phyloP scores from a whole-genome alignment of 2,888 invertebrate species.

The Leptinotarsa rubiginosa region DNA sequence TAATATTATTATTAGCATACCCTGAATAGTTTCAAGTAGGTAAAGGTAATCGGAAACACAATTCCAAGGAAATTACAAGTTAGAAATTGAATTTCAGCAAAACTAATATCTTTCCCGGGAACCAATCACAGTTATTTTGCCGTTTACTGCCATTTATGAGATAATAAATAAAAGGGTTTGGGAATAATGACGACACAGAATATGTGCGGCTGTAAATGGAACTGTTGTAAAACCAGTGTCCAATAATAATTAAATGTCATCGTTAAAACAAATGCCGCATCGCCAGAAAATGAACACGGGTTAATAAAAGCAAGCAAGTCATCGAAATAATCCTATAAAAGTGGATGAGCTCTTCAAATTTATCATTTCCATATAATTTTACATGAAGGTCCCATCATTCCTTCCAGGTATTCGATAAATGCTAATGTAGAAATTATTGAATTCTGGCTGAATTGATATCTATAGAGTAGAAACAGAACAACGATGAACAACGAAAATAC shows the following conservation, averaged over 20 bases:
- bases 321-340: constrained; percentile 1
- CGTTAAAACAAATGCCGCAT: constrained; percentile 53
- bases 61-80: background rate
- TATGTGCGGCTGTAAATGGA: constrained; percentile 52
- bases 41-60: background rate
- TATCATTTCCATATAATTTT: too few relatives aligned
- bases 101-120: constrained; percentile 42
- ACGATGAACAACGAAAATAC: too few relatives aligned
- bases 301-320: background rate
- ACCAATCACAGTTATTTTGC: constrained; percentile 56
- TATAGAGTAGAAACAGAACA: too few relatives aligned
- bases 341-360: background rate
- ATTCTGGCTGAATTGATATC: too few relatives aligned
- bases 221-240: constrained; percentile 51
- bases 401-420: too few relatives aligned
- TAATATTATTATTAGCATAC: too few relatives aligned
- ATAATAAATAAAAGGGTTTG: constrained; percentile 56
- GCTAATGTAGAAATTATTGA: too few relatives aligned
- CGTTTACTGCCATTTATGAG: constrained; percentile 55
- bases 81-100: constrained; percentile 30
- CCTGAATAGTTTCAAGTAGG: too few relatives aligned
- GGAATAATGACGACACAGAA: constrained; percentile 54
- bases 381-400: too few relatives aligned
- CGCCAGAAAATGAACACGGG: constrained; percentile 19
- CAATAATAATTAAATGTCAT: constrained; percentile 56